These are phyloP conservation scores for Masnerella sp. DNA, from an alignment of 2,888 invertebrate species.

Conservation along the genomic window DNA sequence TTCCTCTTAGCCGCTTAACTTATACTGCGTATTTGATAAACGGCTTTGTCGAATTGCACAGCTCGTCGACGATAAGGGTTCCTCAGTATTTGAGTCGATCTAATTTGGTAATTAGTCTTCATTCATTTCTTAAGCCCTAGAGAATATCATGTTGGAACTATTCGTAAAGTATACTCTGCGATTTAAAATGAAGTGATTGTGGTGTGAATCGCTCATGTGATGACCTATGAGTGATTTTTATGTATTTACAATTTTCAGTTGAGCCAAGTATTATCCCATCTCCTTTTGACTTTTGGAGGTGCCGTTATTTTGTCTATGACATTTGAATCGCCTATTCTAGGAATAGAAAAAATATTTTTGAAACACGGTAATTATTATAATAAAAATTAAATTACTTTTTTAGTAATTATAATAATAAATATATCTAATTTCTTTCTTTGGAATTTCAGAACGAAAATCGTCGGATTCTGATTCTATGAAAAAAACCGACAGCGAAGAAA, in stretches of 20 bases:
- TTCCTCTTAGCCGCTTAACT: constrained; percentile 84
- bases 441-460: constrained; percentile 58
- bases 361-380: constrained; percentile 76
- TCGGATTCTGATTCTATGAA: constrained; percentile 59
- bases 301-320: constrained; percentile 83
- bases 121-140: constrained; percentile 39
- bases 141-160: constrained; percentile 21
- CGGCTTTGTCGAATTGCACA: constrained; percentile 84
- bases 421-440: too few relatives aligned
- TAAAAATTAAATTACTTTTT: too few relatives aligned
- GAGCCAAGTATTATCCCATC: constrained; percentile 80
- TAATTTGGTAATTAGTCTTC: constrained; percentile 79
- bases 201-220: too few relatives aligned
- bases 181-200: constrained; percentile 31
- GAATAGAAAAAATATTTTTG: constrained; percentile 84
- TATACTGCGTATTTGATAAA: constrained; percentile 87
- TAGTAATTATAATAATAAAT: too few relatives aligned
- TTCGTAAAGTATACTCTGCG: constrained; percentile 16
- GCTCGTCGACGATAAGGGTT: constrained; percentile 81
- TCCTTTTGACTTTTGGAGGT: constrained; percentile 81
- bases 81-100: constrained; percentile 82
- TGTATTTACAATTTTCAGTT: constrained; percentile 77
- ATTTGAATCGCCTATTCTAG: constrained; percentile 86
- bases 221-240: too few relatives aligned
- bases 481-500: constrained; percentile 64